Percentiles rank a stretch among this genome's conserved stretches.
phyloP scores from a whole-genome alignment of 2,113 vertebrate species.

The Spermophilus dauricus region DNA sequence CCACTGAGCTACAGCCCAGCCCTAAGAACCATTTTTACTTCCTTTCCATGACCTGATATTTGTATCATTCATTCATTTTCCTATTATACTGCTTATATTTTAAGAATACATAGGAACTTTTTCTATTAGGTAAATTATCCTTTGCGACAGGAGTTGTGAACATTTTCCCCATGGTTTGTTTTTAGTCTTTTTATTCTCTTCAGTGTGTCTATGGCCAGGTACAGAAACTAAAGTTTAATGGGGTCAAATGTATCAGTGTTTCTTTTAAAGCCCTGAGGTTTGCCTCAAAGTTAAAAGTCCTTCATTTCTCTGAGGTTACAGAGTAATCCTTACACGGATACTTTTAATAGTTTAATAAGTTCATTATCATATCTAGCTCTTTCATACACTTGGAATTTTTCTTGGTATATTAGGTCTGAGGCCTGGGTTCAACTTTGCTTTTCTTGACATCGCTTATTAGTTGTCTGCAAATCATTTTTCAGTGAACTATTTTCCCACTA shows the following conservation, averaged over 20 bases:
- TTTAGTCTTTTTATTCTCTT: neutral
- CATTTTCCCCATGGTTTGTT: neutral
- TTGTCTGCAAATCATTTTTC: conserved; percentile 1
- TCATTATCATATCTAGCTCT: neutral
- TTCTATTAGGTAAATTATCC: neutral
- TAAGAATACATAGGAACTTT: neutral
- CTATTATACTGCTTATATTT: neutral
- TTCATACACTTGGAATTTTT: neutral
- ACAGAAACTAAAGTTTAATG: neutral
- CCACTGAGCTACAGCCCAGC: too few species aligned
- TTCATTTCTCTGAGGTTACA: neutral
- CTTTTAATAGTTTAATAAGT: neutral
- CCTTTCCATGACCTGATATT: neutral
- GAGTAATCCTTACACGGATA: neutral
- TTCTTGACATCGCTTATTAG: neutral
- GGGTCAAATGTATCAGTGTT: neutral
- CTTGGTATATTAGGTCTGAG: neutral
- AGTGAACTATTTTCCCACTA: neutral
- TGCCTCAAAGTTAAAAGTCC: neutral
- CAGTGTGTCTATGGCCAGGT: neutral
- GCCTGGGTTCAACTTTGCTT: neutral
- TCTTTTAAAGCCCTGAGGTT: neutral
- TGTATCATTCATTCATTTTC: neutral
- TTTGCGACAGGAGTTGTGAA: neutral
- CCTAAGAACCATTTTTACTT: neutral